Evolutionary conservation across 2,888 invertebrate species (phyloP), one percentile per base, ranked within the genome.

Genomic region (Chalcis sispes): DNA sequence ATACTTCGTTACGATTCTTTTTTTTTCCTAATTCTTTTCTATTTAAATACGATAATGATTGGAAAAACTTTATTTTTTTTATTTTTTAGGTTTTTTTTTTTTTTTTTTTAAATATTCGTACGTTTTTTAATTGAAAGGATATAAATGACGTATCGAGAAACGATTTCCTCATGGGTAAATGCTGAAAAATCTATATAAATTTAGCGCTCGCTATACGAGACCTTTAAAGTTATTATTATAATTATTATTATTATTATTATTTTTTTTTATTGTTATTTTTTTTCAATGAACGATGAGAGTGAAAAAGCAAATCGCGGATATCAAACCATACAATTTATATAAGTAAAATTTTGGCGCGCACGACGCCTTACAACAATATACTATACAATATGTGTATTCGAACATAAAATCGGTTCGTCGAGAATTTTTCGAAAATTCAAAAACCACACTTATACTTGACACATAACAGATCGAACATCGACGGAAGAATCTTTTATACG

Each of bases 351-450:
- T 46, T 46, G 5, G 46, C 46, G 46, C 46, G 10, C 13, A 32
- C 8, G 8, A 32, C 46, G n/a, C 15, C 15, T 18, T 74, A 29
- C 48, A 65, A 46, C 29, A 62, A 52, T 61, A 54, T n/a, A n/a
- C n/a, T n/a, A n/a, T n/a, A n/a, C n/a, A n/a, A n/a, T n/a, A n/a
- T n/a, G n/a, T n/a, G n/a, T n/a, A n/a, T 50, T 50, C 23, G 0
- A 56, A 62, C 46, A 10, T 36, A 75, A 59, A 62, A 32, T 15
- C 18, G 67, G 58, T 72, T 75, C 71, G 65, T 75, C 65, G 71
- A 75, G 75, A 75, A 73, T 67, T 67, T 77, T 75, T 59, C 71
- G 67, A 58, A 70, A 78, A 78, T 62, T 72, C 67, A 64, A 65
- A 58, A 71, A 66, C 71, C 70, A 75, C 77, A 74, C 56, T 36